Evolutionary conservation across 2,888 invertebrate species (phyloP).

Genomic region (Lochmaea capreae): DNA sequence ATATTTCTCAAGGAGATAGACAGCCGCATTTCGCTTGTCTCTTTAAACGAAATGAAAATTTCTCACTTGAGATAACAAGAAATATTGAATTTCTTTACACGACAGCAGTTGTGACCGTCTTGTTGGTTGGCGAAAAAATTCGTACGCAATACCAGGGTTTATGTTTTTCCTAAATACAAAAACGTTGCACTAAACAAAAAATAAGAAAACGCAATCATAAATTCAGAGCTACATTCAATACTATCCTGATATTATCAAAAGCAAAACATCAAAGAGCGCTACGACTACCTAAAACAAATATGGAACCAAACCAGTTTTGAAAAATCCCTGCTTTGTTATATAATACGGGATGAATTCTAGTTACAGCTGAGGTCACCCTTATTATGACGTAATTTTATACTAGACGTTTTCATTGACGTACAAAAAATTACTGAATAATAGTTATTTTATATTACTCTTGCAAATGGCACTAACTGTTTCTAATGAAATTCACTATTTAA

Average conservation of each 20-base stretch:
- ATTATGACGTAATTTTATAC: slow-evolving; percentile 9
- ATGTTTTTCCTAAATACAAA: neutral
- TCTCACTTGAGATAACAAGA: slow-evolving; percentile 8
- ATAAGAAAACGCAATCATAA: neutral
- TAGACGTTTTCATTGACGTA: neutral
- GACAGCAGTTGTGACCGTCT: neutral
- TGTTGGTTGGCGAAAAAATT: neutral
- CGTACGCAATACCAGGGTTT: neutral
- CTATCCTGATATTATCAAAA: neutral
- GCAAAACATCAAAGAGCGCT: neutral
- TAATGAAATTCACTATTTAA: too few relatives aligned
- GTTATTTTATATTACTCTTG: too few relatives aligned
- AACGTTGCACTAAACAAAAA: neutral
- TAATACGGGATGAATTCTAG: neutral
- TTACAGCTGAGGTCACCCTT: neutral
- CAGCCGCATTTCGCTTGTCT: slow-evolving; percentile 28
- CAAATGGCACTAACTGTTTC: too few relatives aligned
- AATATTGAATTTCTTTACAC: slow-evolving; percentile 11
- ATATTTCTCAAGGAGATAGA: slow-evolving; percentile 35
- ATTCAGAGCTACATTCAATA: neutral
- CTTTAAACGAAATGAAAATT: slow-evolving; percentile 13
- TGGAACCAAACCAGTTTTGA: neutral
- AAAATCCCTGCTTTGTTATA: neutral
- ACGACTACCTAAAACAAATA: neutral
- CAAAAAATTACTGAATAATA: neutral